These are phyloP conservation scores for Acrossocheilus fasciatus DNA, from an alignment of 2,797 vertebrate species.

Conservation along the genomic window DNA sequence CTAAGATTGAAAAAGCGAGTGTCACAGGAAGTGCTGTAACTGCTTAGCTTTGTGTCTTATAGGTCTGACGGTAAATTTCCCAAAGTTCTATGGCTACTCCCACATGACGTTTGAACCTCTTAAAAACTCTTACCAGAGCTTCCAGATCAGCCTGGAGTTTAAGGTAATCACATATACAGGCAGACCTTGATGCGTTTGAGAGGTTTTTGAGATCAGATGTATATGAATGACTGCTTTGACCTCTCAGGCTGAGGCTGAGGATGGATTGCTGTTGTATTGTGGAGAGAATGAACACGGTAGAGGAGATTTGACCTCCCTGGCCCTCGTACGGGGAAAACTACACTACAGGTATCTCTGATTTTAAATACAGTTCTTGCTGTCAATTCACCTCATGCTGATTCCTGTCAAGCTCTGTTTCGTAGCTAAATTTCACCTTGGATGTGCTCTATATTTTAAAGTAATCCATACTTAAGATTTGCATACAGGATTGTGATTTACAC, in stretches of 20 bases:
- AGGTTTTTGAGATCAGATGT: background rate
- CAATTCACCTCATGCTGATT: background rate
- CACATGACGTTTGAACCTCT: constrained; percentile 94
- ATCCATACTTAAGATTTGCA: background rate
- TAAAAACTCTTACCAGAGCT: constrained; percentile 93
- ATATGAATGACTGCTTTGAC: constrained; percentile 23
- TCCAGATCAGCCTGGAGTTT: constrained; percentile 94
- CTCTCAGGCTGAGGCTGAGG: constrained; percentile 86
- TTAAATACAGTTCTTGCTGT: background rate
- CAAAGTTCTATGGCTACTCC: constrained; percentile 91
- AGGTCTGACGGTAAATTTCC: constrained; percentile 90
- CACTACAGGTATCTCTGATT: constrained; percentile 87
- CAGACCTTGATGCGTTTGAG: background rate
- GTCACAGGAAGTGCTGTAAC: background rate
- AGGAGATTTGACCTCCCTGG: constrained; percentile 91
- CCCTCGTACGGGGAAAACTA: constrained; percentile 83
- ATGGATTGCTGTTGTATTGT: constrained; percentile 92
- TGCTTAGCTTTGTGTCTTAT: constrained; percentile 50
- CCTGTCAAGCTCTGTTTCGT: background rate
- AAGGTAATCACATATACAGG: constrained; percentile 77
- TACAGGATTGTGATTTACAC: background rate
- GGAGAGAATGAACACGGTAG: constrained; percentile 91
- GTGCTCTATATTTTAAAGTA: background rate
- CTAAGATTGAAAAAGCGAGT: background rate
- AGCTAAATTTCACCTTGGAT: background rate